Evolutionary conservation across 2,888 invertebrate genomes (phyloP), one percentile per base, ranked within the genome.

Genomic region (Calameuta idolon): DNA sequence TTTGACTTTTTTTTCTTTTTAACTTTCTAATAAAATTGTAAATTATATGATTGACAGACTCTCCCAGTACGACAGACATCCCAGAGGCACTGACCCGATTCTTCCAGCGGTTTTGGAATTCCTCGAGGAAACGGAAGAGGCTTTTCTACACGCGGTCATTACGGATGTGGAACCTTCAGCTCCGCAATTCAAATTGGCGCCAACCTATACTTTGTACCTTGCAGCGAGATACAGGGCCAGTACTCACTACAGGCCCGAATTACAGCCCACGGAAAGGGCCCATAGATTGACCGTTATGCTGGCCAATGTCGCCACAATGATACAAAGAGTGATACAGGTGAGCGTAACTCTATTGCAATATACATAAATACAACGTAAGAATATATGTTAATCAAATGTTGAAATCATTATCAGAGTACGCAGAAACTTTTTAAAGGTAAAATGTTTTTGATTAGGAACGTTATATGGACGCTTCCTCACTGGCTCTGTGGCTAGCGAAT

Each of bases 401-500:
- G 23, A 55, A 55, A 23, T 23, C 1, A 2, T 55, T 23, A 9
- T 55, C 2, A 9, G 9, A 55, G 0, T 9, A 23, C 23, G 55
- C 55, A 55, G 9, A 0, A 55, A 23, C 23, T 55, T 55, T 55
- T 23, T 55, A 23, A 55, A 55, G 15, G 9, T 55, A 55, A 15
- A 71, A 71, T 71, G 5, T 71, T 71, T 34, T 31, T 34, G 2
- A 71, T 31, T 90, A 96, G 94, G 97, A 97, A 88, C 94, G 97
- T 79, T 96, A 97, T 90, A 95, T 96, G 81, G 98, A 98, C 90
- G 96, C 97, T 0, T 95, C 96, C 33, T 96, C 96, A 11, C 94
- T 98, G 85, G 97, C 98, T 1, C 97, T 98, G 89, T 99, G 99
- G 99, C 95, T 99, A 94, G 98, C 99, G 23, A 99, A 99, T 90